Evolutionary conservation across 2,113 vertebrate genomes (phyloP).

Genomic region (Argyrosomus japonicus): DNA sequence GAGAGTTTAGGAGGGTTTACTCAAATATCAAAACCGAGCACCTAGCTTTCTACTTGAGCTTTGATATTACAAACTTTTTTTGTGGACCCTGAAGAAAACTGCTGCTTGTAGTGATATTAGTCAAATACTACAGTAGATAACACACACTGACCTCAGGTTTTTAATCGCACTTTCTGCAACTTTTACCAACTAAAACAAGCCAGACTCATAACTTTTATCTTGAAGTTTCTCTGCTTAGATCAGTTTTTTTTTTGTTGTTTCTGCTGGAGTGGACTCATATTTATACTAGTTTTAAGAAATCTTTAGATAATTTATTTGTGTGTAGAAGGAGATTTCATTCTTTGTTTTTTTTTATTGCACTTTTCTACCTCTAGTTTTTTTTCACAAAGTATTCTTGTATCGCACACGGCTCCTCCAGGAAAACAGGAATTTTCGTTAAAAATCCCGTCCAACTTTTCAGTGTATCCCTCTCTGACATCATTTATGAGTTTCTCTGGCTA

Average conservation of each 20-base stretch:
- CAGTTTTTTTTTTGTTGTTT: too few species aligned
- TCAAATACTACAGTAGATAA: conserved; percentile 2
- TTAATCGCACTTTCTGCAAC: not conserved
- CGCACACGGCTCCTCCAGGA: not conserved
- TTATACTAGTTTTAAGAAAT: too few species aligned
- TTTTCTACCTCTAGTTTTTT: not conserved
- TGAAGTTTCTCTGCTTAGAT: too few species aligned
- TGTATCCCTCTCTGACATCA: conserved; percentile 55
- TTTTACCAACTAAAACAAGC: not conserved
- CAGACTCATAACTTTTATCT: too few species aligned
- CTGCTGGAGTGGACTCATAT: too few species aligned
- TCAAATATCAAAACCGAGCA: conserved; percentile 2
- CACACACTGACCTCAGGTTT: not conserved
- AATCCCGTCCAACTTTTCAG: not conserved
- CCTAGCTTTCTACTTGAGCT: not conserved
- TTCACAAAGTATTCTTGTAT: not conserved
- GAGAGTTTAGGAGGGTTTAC: conserved; percentile 41
- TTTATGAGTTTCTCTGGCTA: conserved; percentile 38
- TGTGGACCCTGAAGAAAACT: not conserved
- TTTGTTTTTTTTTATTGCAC: not conserved
- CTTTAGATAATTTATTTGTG: too few species aligned
- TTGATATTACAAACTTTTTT: not conserved
- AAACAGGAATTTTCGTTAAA: conserved; percentile 3
- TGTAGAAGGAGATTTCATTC: not conserved
- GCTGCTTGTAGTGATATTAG: not conserved